phyloP scores from a whole-genome alignment of 2,797 vertebrate genomes.

The Falco rusticolus region DNA sequence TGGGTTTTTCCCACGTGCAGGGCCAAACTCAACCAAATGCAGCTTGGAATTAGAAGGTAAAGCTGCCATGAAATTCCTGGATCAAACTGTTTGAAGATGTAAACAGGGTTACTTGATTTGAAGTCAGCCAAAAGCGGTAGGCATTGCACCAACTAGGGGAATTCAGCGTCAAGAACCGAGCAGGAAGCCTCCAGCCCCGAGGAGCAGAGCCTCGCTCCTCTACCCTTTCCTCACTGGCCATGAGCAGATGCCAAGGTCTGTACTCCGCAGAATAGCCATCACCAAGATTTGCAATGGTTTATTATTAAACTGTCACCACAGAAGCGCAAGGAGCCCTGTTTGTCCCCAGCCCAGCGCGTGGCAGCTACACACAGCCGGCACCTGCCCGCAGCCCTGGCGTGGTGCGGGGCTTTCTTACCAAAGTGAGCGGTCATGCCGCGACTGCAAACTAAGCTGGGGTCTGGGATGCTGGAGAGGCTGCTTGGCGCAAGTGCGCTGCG shows the following conservation, averaged over 20 bases:
- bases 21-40: slow-evolving; percentile 7
- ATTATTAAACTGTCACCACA: slow-evolving; percentile 6
- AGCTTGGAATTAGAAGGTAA: background rate
- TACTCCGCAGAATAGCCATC: background rate
- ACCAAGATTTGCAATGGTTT: background rate
- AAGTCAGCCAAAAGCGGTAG: background rate
- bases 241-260: background rate
- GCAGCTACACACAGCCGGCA: background rate
- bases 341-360: background rate
- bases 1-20: background rate
- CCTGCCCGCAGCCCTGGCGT: background rate
- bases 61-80: background rate
- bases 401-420: background rate
- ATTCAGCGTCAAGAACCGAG: background rate
- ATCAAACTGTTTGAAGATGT: background rate
- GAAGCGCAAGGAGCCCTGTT: background rate
- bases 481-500: background rate
- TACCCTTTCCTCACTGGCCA: background rate
- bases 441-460: background rate
- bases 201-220: background rate
- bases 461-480: background rate
- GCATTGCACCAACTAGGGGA: background rate
- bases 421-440: fast-evolving
- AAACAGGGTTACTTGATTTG: background rate
- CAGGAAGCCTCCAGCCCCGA: background rate